phyloP scores from a whole-genome alignment of 2,888 invertebrate genomes.

The Watsonalla cultraria region DNA sequence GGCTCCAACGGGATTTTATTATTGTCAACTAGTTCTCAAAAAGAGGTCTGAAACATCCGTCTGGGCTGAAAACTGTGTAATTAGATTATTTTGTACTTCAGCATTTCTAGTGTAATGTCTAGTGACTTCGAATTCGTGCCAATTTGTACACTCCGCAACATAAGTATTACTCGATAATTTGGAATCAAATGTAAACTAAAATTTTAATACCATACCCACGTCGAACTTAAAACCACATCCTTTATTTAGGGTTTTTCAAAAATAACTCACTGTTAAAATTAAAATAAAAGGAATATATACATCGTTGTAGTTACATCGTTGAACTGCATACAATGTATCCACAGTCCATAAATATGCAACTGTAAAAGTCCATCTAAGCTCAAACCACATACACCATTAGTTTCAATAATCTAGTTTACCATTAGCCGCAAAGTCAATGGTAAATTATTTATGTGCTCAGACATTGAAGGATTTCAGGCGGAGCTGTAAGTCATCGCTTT shows the following conservation, averaged over 20 bases:
- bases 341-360: not conserved
- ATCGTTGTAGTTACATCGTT: too few relatives aligned
- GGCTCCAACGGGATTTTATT: conserved; percentile 15
- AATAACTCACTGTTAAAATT: too few relatives aligned
- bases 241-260: too few relatives aligned
- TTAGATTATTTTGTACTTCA: too few relatives aligned
- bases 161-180: too few relatives aligned
- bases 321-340: too few relatives aligned
- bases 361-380: not conserved
- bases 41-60: not conserved
- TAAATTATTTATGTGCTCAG: not conserved
- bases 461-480: conserved; percentile 6
- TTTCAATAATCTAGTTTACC: not conserved
- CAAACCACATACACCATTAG: not conserved
- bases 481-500: conserved; percentile 16
- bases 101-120: too few relatives aligned
- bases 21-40: conserved; percentile 3
- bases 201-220: too few relatives aligned
- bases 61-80: not conserved
- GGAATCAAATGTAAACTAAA: too few relatives aligned
- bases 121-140: not conserved
- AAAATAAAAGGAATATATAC: too few relatives aligned
- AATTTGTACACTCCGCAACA: not conserved
- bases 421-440: conserved; percentile 12
- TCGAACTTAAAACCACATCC: too few relatives aligned